phyloP scores from a whole-genome alignment of 2,113 vertebrate genomes.

The Acrocephalus arundinaceus region DNA sequence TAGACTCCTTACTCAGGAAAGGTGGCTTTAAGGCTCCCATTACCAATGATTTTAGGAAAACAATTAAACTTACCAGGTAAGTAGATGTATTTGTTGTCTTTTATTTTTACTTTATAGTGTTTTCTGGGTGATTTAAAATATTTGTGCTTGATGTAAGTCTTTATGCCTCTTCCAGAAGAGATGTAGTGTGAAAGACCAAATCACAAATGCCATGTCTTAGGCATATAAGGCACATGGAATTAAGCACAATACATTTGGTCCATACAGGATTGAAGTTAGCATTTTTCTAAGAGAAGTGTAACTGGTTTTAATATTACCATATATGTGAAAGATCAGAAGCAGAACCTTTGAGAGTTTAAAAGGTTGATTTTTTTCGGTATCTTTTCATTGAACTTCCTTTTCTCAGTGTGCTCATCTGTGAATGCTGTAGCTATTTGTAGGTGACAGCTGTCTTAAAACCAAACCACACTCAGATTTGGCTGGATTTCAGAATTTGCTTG shows the following conservation, averaged over 20 bases:
- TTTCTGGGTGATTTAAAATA: not conserved
- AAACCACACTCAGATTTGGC: not conserved
- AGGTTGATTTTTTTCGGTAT: not conserved
- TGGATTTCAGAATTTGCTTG: not conserved
- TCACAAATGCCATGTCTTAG: not conserved
- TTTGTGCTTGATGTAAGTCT: not conserved
- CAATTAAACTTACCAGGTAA: slow-evolving; percentile 86
- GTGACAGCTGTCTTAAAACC: not conserved
- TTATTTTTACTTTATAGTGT: not conserved
- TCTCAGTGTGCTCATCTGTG: not conserved
- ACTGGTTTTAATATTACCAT: not conserved
- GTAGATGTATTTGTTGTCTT: not conserved
- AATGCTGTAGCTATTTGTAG: not conserved
- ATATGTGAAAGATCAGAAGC: not conserved
- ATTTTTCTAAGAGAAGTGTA: not conserved
- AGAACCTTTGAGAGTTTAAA: not conserved
- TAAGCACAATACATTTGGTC: not conserved
- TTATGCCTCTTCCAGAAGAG: not conserved
- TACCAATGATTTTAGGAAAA: slow-evolving; percentile 87
- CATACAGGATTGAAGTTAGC: not conserved
- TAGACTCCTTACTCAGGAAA: slow-evolving; percentile 88
- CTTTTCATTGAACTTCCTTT: not conserved
- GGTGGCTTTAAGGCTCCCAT: slow-evolving; percentile 86
- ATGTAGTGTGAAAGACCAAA: not conserved
- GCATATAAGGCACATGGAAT: not conserved